phyloP scores from a whole-genome alignment of 2,797 vertebrate genomes.

The Gephyroberyx darwinii region DNA sequence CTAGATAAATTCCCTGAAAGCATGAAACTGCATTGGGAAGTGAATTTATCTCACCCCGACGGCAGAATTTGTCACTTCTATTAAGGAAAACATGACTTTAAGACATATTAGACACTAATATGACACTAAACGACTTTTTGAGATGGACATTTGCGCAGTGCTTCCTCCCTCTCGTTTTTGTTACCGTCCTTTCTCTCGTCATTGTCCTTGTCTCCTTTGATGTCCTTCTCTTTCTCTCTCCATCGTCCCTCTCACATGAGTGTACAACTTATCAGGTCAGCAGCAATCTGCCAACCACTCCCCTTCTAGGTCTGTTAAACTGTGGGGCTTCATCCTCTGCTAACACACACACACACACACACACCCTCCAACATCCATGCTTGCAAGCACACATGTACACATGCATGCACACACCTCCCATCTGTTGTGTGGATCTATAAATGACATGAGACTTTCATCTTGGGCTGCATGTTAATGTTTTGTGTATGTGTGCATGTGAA shows the following conservation, averaged over 20 bases:
- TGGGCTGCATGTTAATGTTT: not conserved
- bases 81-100: too few species aligned
- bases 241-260: not conserved
- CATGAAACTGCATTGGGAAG: too few species aligned
- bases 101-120: too few species aligned
- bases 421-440: too few species aligned
- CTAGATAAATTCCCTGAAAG: too few species aligned
- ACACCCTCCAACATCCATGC: not conserved
- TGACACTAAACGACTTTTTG: too few species aligned
- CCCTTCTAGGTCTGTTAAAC: too few species aligned
- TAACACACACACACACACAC: not conserved
- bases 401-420: conserved; percentile 1
- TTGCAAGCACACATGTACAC: not conserved
- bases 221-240: not conserved
- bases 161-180: too few species aligned
- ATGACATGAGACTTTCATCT: too few species aligned
- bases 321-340: not conserved
- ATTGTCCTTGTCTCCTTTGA: not conserved
- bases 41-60: too few species aligned
- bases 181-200: not conserved
- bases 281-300: not conserved
- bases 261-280: not conserved
- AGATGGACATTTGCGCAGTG: not conserved
- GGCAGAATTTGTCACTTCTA: not conserved
- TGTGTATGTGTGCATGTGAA: not conserved